Percentiles rank a stretch among this genome's conserved stretches.
These are phyloP conservation scores for Myripristis murdjan DNA, from an alignment of 2,797 vertebrate genomes.

Conservation along the genomic window DNA sequence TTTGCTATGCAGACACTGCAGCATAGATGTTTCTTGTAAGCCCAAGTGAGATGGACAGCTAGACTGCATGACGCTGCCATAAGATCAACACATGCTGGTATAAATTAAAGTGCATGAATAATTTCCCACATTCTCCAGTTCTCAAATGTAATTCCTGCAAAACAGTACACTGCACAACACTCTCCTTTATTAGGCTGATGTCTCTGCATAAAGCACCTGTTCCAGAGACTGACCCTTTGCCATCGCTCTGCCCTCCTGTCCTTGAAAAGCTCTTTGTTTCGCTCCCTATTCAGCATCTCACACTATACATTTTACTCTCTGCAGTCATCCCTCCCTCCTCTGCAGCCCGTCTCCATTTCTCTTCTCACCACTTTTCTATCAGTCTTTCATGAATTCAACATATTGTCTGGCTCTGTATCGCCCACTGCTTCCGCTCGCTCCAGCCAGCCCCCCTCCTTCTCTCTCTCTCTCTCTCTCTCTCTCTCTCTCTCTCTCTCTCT, in stretches of 20 bases:
- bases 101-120: not conserved
- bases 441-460: constrained; percentile 1
- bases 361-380: constrained; percentile 64
- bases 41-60: too few relatives aligned
- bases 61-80: too few relatives aligned
- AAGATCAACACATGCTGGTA: too few relatives aligned
- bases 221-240: constrained; percentile 41
- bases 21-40: too few relatives aligned
- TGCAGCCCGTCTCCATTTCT: constrained; percentile 42
- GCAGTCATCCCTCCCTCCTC: constrained; percentile 23
- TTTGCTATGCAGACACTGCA: too few relatives aligned
- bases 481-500: constrained; percentile 41
- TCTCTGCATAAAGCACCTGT: constrained; percentile 45
- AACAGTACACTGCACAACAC: constrained; percentile 11
- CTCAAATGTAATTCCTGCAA: constrained; percentile 15
- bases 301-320: constrained; percentile 28
- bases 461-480: constrained; percentile 40
- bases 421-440: constrained; percentile 81
- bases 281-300: constrained; percentile 48
- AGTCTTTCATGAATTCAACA: constrained; percentile 62
- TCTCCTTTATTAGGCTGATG: constrained; percentile 37
- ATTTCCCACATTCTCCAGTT: not conserved
- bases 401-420: constrained; percentile 68
- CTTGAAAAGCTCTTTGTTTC: constrained; percentile 67
- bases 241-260: constrained; percentile 44